Conservation (phyloP, 2,888 invertebrate genomes). For the Pterobdella sp. region DNA sequence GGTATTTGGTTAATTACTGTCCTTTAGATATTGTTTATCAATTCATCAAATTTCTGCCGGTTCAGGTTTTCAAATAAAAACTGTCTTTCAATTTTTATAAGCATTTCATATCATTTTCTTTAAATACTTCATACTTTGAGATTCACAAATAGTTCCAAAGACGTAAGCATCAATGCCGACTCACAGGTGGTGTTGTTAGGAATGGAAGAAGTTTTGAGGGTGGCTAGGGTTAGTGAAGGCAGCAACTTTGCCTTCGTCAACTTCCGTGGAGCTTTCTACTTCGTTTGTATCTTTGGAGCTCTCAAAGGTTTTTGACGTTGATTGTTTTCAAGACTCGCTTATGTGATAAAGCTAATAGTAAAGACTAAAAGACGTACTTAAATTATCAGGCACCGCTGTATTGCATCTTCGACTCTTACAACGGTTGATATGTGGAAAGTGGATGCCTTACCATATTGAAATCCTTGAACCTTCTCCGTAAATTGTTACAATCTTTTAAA, state of each 20-base stretch:
- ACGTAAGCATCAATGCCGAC: background rate
- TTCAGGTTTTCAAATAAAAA: constrained; percentile 75
- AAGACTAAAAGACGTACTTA: background rate
- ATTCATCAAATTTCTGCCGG: constrained; percentile 82
- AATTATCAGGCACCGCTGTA: constrained; percentile 31
- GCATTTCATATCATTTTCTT: too few species aligned
- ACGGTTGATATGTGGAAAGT: constrained; percentile 35
- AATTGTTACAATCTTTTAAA: too few species aligned
- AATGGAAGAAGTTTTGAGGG: constrained; percentile 70
- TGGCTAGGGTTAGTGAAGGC: constrained; percentile 76
- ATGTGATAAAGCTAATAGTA: background rate
- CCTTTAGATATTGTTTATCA: constrained; percentile 97
- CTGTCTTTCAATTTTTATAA: too few species aligned
- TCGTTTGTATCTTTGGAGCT: constrained; percentile 87
- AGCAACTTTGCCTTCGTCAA: constrained; percentile 90
- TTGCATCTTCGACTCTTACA: constrained; percentile 29
- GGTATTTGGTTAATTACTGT: constrained; percentile 96
- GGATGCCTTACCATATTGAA: constrained; percentile 35
- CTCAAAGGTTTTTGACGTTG: constrained; percentile 58
- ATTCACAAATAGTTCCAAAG: background rate
- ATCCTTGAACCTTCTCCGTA: constrained; percentile 36
- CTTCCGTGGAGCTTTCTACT: constrained; percentile 89
- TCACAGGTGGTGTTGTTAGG: constrained; percentile 2
- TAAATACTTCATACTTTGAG: background rate
- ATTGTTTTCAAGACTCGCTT: background rate